Conservation (phyloP, 2,888 invertebrate genomes). For the Cantharis flavilabris region DNA sequence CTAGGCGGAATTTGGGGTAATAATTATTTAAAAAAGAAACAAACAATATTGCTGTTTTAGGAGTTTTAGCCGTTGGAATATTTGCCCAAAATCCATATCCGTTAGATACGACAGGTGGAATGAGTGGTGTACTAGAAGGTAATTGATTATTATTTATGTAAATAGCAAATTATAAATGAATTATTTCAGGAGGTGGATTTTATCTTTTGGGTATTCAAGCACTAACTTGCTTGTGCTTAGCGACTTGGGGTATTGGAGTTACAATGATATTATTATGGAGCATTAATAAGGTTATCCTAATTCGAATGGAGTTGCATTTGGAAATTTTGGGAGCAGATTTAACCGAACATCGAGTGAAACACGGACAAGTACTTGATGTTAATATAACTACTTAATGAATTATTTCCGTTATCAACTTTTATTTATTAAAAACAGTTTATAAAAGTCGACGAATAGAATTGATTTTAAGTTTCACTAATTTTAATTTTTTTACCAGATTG, state of each 20-base stretch:
- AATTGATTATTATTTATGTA: slow-evolving; percentile 3
- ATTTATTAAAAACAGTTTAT: not conserved
- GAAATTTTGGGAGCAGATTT: slow-evolving; percentile 89
- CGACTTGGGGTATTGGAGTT: slow-evolving; percentile 73
- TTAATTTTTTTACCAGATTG: slow-evolving; percentile 51
- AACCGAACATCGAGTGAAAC: slow-evolving; percentile 82
- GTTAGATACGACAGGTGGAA: slow-evolving; percentile 77
- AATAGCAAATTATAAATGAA: not conserved
- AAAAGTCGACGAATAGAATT: not conserved
- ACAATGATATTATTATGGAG: slow-evolving; percentile 78
- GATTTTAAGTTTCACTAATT: not conserved
- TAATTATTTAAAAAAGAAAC: slow-evolving; percentile 11
- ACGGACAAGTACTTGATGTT: slow-evolving; percentile 62
- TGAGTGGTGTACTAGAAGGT: slow-evolving; percentile 77
- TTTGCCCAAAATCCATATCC: slow-evolving; percentile 87
- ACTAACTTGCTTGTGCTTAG: slow-evolving; percentile 72
- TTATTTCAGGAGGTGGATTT: slow-evolving; percentile 77
- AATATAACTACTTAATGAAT: slow-evolving; percentile 7
- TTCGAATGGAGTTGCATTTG: slow-evolving; percentile 84
- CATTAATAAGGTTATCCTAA: slow-evolving; percentile 77
- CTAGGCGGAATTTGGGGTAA: slow-evolving; percentile 74
- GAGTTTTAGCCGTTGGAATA: slow-evolving; percentile 84
- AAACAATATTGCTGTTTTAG: slow-evolving; percentile 57
- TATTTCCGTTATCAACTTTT: not conserved
- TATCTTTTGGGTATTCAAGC: slow-evolving; percentile 84